phyloP scores from a whole-genome alignment of 2,113 vertebrate genomes.

The Gallinago paraguaiae region DNA sequence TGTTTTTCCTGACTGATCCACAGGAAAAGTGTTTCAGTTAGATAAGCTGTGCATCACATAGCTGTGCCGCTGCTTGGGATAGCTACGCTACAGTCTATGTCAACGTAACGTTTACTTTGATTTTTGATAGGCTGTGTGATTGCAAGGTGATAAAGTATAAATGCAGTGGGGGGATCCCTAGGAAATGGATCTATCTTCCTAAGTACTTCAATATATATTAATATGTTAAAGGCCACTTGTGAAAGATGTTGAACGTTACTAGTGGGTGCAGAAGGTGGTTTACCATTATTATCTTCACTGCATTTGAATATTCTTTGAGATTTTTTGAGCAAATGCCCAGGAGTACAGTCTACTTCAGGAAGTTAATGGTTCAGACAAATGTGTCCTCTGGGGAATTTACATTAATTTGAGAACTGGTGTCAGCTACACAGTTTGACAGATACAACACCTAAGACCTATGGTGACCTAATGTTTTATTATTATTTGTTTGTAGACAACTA shows the following conservation, averaged over 20 bases:
- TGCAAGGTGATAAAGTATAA: neutral
- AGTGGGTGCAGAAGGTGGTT: neutral
- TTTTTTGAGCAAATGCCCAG: neutral
- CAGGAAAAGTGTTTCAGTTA: constrained; percentile 71
- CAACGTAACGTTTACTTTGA: neutral
- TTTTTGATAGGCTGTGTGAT: neutral
- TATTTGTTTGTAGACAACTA: neutral
- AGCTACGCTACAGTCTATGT: neutral
- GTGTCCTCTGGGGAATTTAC: neutral
- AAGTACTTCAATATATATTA: neutral
- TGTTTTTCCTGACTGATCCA: constrained; percentile 68
- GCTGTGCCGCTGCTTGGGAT: neutral
- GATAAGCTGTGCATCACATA: constrained; percentile 69
- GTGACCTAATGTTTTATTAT: neutral
- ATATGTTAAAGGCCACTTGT: neutral
- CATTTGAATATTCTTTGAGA: neutral
- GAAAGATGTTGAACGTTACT: neutral
- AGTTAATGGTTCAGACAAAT: neutral
- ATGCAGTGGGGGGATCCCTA: neutral
- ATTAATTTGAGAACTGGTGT: neutral
- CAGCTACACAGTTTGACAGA: neutral
- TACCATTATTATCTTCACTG: neutral
- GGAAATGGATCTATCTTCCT: neutral
- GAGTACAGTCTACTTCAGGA: neutral
- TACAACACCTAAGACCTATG: neutral